A percentile compares a stretch with the other conserved stretches of the same genome.
phyloP scores from a whole-genome alignment of 2,113 vertebrate species.

The Pelecanus crispus region DNA sequence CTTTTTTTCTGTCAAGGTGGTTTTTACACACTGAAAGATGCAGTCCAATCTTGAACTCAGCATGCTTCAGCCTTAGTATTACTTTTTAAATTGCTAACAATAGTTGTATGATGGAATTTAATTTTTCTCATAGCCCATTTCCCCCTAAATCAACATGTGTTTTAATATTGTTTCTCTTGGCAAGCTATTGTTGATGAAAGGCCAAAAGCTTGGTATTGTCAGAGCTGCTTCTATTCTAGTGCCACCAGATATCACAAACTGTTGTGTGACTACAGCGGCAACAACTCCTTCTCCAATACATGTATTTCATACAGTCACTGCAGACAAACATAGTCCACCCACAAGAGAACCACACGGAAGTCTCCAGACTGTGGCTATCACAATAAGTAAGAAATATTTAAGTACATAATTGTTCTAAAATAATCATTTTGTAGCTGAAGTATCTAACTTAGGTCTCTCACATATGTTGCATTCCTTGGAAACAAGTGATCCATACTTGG shows the following conservation, averaged over 20 bases:
- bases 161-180: background rate
- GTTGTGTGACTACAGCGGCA: background rate
- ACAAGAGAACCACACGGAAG: background rate
- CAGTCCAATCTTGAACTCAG: background rate
- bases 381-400: background rate
- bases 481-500: background rate
- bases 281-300: background rate
- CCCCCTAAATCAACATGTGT: background rate
- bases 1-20: background rate
- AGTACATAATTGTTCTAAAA: background rate
- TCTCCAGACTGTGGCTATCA: background rate
- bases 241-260: background rate
- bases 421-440: background rate
- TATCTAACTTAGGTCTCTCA: background rate
- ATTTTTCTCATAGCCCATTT: background rate
- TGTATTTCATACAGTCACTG: background rate
- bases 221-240: background rate
- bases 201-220: background rate
- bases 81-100: background rate
- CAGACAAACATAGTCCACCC: background rate
- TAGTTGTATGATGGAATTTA: background rate
- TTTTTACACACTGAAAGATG: background rate
- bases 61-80: background rate
- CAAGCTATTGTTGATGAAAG: background rate
- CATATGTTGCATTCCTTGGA: background rate